Base-by-base conservation (phyloP, 1,140 invertebrate species). In the Meloidogyne chitwoodi region DNA sequence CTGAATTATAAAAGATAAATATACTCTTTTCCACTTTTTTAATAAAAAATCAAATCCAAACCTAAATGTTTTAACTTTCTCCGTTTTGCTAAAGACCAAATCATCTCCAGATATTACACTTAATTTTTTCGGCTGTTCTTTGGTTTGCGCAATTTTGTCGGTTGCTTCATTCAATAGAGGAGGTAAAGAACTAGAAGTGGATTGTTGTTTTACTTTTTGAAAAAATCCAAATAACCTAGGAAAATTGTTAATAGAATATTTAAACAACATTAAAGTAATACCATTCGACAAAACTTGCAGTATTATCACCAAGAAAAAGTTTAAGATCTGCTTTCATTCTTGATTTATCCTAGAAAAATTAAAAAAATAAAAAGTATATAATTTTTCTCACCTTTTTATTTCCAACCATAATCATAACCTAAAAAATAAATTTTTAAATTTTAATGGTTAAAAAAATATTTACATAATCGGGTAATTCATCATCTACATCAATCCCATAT, bases 361-460 rank as follows among this genome's bases (percentile, higher is more conserved):
- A 41, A 41, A 10, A 41, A 41, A 14, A 4, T 41, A 12, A 41
- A 41, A 44, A 1, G 16, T 44, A 16, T 44, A 16, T 44, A 44
- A 16, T 44, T 16, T 16, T 2, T 1, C 1, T 8, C 1, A 44
- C 41, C 77, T 78, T 78, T 22, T 78, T 78, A 34, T 78, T 78
- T 16, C 76, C 77, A 64, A 78, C 77, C 77, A 78, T 78, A 29
- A 78, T 80, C 77, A 78, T 78, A 11, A 78, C 77, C 48, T 78
- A 29, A 41, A 80, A 79, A 34, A 11, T 31, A 22, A 26, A 31
- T 67, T 34, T 6, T 26, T 26, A 16, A 31, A 34, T 19, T 6
- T n/a, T n/a, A 65, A 27, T 65, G 2, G 1, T 65, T 67, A 34
- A 67, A 67, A n/a, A 67, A 1, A 5, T 26, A 56, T 56, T n/a